These are phyloP conservation scores for Florisuga fusca DNA, from an alignment of 2,797 vertebrate species.

Conservation along the genomic window DNA sequence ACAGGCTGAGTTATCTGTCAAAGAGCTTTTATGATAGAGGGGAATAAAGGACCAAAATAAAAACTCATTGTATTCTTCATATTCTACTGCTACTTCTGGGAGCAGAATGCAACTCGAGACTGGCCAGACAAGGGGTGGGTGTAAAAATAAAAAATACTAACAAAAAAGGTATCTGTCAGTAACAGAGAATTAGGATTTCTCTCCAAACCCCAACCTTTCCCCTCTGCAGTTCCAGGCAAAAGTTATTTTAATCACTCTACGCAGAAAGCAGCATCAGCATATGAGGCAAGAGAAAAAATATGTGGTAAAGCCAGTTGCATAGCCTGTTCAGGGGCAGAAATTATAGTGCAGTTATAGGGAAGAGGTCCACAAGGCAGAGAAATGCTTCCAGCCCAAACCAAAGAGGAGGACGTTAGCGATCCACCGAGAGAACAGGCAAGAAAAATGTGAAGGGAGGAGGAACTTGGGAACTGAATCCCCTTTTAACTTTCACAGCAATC, in stretches of 20 bases:
- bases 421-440: neutral
- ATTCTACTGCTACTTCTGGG: neutral
- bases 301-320: conserved; percentile 65
- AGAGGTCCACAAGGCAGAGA: conserved; percentile 5
- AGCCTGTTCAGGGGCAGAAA: neutral
- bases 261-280: conserved; percentile 67
- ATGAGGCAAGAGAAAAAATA: conserved; percentile 72
- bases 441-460: neutral
- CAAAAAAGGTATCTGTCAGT: neutral
- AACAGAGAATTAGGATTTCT: conserved; percentile 14
- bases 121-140: neutral
- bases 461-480: neutral
- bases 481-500: neutral
- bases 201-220: conserved; percentile 32
- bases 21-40: neutral
- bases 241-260: conserved; percentile 54
- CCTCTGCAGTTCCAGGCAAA: conserved; percentile 21
- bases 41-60: neutral
- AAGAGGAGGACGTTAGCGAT: rapidly evolving
- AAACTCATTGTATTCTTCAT: neutral
- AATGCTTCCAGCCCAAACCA: neutral
- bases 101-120: neutral
- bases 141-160: neutral
- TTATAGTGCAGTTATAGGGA: neutral
- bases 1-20: neutral